Evolutionary conservation across 2,888 invertebrate species (phyloP), one percentile per base, ranked within the genome.

Genomic region (Drosophila nr. medialis): DNA sequence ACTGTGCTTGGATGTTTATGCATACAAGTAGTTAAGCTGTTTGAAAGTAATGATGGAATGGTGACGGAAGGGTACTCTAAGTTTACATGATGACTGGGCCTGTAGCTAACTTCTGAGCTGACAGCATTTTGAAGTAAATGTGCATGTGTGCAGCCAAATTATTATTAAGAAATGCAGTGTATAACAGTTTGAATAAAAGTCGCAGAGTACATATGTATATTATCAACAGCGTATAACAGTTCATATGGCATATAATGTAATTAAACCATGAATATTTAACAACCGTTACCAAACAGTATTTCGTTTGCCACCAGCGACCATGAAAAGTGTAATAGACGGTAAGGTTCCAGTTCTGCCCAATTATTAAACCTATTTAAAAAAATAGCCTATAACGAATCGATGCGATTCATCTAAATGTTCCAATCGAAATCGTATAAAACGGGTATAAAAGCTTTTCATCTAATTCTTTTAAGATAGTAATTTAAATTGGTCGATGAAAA

Each of bases 221-320:
- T 50, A 27, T 11, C 10, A 50, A 29, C 6, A n/a, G 29, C 11
- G 50, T 50, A 29, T 50, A 29, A 50, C 13, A 29, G 27, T 29
- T 50, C 11, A n/a, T 50, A 4, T 50, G n/a, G 6, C 50, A n/a
- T 29, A 29, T 29, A 29, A 18, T 29, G 11, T 11, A 1, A 6
- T 29, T 29, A 29, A 6, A 13, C 27, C 50, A 29, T 29, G 29
- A 27, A 24, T 15, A 34, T 38, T 64, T 72, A 69, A 70, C 48
- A 73, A 54, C 69, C 81, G 61, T 81, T 34, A 45, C 72, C 54
- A 73, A 50, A 77, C 66, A 67, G 49, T 63, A 56, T 76, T 71
- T 49, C 45, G 48, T 21, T 64, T 58, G 54, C 56, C 50, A 36
- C 53, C 75, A 32, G 49, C 48, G 50, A 62, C 63, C 48, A 63